A percentile compares a stretch with the other conserved stretches of the same genome.
Conservation (phyloP, 2,113 vertebrate species). For the Grallaria varia region DNA sequence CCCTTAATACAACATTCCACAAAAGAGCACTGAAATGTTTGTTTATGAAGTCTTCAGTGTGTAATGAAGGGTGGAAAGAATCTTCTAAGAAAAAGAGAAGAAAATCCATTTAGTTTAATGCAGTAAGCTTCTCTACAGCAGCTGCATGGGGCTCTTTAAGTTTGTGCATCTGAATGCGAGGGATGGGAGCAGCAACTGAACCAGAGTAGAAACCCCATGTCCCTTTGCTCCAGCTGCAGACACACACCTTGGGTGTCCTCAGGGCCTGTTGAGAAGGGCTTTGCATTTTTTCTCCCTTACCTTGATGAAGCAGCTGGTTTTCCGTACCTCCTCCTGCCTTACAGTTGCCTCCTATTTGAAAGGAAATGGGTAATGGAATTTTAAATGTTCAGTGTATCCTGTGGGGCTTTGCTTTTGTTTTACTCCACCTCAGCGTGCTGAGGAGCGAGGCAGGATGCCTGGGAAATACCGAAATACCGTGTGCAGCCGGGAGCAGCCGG, state of each 20-base stretch:
- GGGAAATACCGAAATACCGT: background rate
- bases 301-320: background rate
- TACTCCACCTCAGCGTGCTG: background rate
- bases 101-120: background rate
- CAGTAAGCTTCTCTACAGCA: background rate
- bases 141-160: background rate
- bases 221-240: background rate
- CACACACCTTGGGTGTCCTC: background rate
- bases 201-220: rapidly evolving
- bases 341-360: background rate
- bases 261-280: background rate
- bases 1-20: background rate
- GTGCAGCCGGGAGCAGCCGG: background rate
- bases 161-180: background rate
- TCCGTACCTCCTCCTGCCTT: background rate
- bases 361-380: slow-evolving; percentile 1
- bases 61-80: background rate
- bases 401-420: slow-evolving; percentile 21
- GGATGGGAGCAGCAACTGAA: background rate
- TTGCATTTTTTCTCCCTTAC: background rate
- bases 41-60: background rate
- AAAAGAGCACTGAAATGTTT: background rate
- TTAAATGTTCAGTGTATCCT: background rate
- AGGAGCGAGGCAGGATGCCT: background rate
- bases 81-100: background rate